These are phyloP conservation scores for Anguilla pacifica DNA, from an alignment of 2,797 vertebrate species.

Conservation along the genomic window DNA sequence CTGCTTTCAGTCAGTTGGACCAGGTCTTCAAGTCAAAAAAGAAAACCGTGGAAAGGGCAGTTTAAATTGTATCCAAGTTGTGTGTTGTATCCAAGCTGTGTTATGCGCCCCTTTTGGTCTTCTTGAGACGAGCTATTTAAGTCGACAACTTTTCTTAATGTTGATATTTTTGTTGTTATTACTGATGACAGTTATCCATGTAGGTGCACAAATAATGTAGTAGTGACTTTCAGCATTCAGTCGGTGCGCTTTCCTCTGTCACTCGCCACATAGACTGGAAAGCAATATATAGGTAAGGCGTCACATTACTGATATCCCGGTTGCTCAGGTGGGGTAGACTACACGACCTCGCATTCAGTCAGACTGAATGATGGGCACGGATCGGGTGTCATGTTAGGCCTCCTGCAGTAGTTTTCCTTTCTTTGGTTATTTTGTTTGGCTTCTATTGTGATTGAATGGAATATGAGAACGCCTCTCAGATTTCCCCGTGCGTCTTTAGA, in stretches of 20 bases:
- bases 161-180: background rate
- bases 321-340: slow-evolving; percentile 50
- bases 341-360: slow-evolving; percentile 44
- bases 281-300: slow-evolving; percentile 54
- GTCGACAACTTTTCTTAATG: slow-evolving; percentile 20
- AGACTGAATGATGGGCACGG: slow-evolving; percentile 51
- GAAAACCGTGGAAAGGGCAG: background rate
- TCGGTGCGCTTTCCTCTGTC: slow-evolving; percentile 19
- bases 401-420: slow-evolving; percentile 49
- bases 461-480: slow-evolving; percentile 41
- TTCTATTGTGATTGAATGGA: slow-evolving; percentile 40
- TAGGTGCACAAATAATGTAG: slow-evolving; percentile 46
- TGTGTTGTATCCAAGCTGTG: background rate
- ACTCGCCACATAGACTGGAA: slow-evolving; percentile 24
- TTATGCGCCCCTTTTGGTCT: background rate
- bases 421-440: slow-evolving; percentile 50
- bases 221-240: slow-evolving; percentile 9
- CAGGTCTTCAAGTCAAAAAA: background rate
- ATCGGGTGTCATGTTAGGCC: slow-evolving; percentile 60
- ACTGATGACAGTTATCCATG: slow-evolving; percentile 18
- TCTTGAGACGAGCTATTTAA: background rate
- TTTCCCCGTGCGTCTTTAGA: slow-evolving; percentile 30
- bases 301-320: slow-evolving; percentile 49
- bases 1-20: slow-evolving; percentile 8
- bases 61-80: background rate